Percentiles rank a stretch among this genome's conserved stretches.
These are phyloP conservation scores for Oreochromis spilurus DNA, from an alignment of 2,113 vertebrate species.

Conservation along the genomic window DNA sequence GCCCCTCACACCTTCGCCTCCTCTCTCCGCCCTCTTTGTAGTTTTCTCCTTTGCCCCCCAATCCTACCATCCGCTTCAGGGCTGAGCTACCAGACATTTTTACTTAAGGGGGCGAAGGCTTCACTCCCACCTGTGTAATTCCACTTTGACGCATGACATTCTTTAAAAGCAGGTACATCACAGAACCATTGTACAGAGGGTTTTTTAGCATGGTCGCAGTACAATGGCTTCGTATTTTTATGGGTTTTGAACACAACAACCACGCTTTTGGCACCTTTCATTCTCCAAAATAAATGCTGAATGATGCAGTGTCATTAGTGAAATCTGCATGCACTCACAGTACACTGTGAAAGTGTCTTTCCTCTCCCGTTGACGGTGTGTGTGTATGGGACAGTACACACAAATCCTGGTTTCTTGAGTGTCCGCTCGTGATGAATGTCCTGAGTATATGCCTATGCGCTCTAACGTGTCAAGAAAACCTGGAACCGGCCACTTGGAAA, in stretches of 20 bases:
- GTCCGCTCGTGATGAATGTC: background rate
- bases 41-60: background rate
- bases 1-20: background rate
- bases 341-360: slow-evolving; percentile 19
- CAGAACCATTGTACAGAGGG: slow-evolving; percentile 19
- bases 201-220: slow-evolving; percentile 42
- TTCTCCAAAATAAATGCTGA: slow-evolving; percentile 14
- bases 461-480: slow-evolving; percentile 35
- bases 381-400: slow-evolving; percentile 37
- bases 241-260: slow-evolving; percentile 22
- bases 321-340: slow-evolving; percentile 46
- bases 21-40: background rate
- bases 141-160: slow-evolving; percentile 37
- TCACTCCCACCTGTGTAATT: background rate
- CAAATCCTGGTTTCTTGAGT: slow-evolving; percentile 49
- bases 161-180: slow-evolving; percentile 25
- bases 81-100: slow-evolving; percentile 25
- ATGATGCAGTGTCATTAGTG: slow-evolving; percentile 8
- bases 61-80: slow-evolving; percentile 30
- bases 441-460: background rate
- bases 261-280: slow-evolving; percentile 36
- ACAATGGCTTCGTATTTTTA: slow-evolving; percentile 29
- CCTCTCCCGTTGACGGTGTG: background rate
- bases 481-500: background rate
- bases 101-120: slow-evolving; percentile 5